Evolutionary conservation across 2,113 vertebrate species (phyloP), one percentile per base, ranked within the genome.

Genomic region (Barbus barbus): DNA sequence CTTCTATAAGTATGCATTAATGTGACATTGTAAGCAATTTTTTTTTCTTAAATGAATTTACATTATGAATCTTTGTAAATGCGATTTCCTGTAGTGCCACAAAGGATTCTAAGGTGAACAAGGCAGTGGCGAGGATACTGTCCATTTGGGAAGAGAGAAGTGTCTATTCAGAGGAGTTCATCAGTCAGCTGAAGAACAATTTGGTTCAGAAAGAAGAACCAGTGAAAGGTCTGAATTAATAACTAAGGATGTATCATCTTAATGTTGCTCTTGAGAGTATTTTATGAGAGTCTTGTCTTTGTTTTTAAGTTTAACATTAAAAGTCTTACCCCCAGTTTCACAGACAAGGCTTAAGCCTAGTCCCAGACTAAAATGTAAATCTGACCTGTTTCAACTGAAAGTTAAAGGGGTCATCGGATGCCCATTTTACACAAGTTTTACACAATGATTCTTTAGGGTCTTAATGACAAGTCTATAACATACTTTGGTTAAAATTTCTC

Each of bases 141-240:
- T 94, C 96, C 88, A 99, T 99, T 91, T 99, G 97, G 98, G 97
- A 99, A 90, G 97, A 99, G 28, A 93, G 98, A 77, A 97, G 92
- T 1, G 97, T 99, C 46, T 99, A 99, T 86, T 93, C 96, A 0
- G 97, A 97, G 83, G 94, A 96, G 14, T 95, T 97, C 74, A 97
- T 99, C 85, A 6, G 92, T 72, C 92, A 96, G 4, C 93, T 99
- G 0, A 95, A 93, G 86, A 93, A 92, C 72, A 94, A 92, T 79
- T 90, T 95, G 36, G 67, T 89, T 48, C 77, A 53, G 84, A 93
- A 90, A 88, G 92, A 93, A n/a, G 92, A 92, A 8, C 93, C 92
- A 80, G 90, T 90, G 3, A 81, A 81, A 87, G 86, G 86, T 89
- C 31, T 67, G 28, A n/a, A 56, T 56, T 22, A 53, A 22, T 22